phyloP scores from a whole-genome alignment of 1,140 invertebrate genomes.

The Pogonomyrmex barbatus region DNA sequence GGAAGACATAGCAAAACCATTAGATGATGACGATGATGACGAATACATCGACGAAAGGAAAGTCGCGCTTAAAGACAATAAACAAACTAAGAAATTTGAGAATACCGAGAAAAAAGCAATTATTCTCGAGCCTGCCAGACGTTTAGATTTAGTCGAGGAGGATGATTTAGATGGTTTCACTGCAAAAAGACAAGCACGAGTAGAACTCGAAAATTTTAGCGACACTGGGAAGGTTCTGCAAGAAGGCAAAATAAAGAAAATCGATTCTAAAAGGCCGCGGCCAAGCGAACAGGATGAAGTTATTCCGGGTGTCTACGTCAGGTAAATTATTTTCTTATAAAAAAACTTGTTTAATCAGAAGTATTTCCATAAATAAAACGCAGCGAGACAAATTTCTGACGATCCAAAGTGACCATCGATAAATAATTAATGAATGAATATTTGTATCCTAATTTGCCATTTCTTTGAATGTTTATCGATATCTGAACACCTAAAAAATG shows the following conservation, averaged over 20 bases:
- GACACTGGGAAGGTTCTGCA: conserved; percentile 78
- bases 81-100: conserved; percentile 76
- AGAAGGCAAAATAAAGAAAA: conserved; percentile 77
- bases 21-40: conserved; percentile 70
- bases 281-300: conserved; percentile 74
- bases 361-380: not conserved
- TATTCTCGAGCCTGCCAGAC: conserved; percentile 62
- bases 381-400: not conserved
- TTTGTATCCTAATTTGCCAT: not conserved
- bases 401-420: not conserved
- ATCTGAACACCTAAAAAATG: not conserved
- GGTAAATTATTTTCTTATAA: conserved; percentile 68
- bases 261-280: conserved; percentile 70
- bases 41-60: conserved; percentile 73
- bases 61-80: conserved; percentile 74
- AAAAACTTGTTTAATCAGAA: not conserved
- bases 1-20: conserved; percentile 65
- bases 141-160: conserved; percentile 69
- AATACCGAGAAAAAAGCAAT: conserved; percentile 76
- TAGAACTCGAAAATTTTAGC: conserved; percentile 82
- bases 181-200: conserved; percentile 77
- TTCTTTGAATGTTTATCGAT: not conserved
- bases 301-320: conserved; percentile 81
- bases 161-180: conserved; percentile 58
- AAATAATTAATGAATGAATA: conserved; percentile 11